Conservation (phyloP, 2,113 vertebrate species). For the Silurus glanis region DNA sequence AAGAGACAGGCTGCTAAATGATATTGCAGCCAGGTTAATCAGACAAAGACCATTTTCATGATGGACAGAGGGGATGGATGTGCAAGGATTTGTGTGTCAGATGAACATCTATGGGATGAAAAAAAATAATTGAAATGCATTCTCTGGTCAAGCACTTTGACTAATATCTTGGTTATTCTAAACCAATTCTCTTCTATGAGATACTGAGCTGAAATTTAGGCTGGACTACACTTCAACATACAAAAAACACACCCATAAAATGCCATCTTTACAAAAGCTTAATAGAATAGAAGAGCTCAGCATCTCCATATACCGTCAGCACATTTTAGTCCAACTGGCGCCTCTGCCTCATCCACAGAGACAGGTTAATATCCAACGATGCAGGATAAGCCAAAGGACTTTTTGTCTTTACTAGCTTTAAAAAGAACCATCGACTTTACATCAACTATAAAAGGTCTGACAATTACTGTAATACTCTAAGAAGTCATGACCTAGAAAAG, state of each 20-base stretch:
- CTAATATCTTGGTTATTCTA: neutral
- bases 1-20: conserved; percentile 28
- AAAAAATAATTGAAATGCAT: neutral
- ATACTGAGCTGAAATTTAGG: neutral
- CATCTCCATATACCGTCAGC: conserved; percentile 61
- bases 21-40: neutral
- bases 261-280: conserved; percentile 4
- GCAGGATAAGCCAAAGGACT: conserved; percentile 44
- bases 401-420: conserved; percentile 57
- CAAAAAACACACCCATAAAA: neutral
- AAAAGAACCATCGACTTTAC: conserved; percentile 51
- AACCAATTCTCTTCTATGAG: neutral
- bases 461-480: neutral
- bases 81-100: neutral
- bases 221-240: neutral
- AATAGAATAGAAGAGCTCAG: conserved; percentile 53
- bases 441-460: conserved; percentile 61
- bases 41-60: neutral
- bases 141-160: neutral
- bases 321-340: conserved; percentile 66
- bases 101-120: neutral
- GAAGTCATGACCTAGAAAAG: neutral
- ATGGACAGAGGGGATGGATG: neutral
- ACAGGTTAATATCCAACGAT: conserved; percentile 59
- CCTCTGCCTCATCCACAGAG: conserved; percentile 46